A percentile compares a stretch with the other conserved stretches of the same genome.
phyloP scores from a whole-genome alignment of 2,888 invertebrate species.

The Melanotus villosus region DNA sequence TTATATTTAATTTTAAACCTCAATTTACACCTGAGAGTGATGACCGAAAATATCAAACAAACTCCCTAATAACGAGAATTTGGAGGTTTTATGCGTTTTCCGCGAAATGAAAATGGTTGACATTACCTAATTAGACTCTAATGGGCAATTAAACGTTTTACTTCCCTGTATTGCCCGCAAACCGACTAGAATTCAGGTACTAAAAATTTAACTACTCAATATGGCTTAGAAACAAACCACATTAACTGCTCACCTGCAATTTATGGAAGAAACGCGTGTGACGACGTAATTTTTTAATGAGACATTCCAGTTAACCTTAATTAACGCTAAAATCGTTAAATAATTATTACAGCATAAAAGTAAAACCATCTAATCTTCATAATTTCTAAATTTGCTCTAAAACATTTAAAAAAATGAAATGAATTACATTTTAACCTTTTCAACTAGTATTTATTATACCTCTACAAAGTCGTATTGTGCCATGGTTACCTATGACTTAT shows the following conservation, averaged over 20 bases:
- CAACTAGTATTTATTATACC: not conserved
- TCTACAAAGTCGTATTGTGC: not conserved
- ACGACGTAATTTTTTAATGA: no score
- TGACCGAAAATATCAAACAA: not conserved
- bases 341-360: no score
- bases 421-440: no score
- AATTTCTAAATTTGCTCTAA: no score
- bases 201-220: not conserved
- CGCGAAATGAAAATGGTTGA: not conserved
- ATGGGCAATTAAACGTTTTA: conserved; percentile 11
- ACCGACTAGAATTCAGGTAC: not conserved
- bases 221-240: not conserved
- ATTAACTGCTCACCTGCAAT: not conserved
- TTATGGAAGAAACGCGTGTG: not conserved
- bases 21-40: not conserved
- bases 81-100: not conserved
- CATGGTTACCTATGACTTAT: conserved; percentile 3
- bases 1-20: not conserved
- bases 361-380: no score
- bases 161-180: conserved; percentile 1
- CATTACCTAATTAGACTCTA: conserved; percentile 5
- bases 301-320: no score
- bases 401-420: no score
- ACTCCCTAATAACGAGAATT: not conserved
- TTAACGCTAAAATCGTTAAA: no score